Base-by-base conservation (phyloP, 2,888 invertebrate genomes). In the Dryococelus australis region DNA sequence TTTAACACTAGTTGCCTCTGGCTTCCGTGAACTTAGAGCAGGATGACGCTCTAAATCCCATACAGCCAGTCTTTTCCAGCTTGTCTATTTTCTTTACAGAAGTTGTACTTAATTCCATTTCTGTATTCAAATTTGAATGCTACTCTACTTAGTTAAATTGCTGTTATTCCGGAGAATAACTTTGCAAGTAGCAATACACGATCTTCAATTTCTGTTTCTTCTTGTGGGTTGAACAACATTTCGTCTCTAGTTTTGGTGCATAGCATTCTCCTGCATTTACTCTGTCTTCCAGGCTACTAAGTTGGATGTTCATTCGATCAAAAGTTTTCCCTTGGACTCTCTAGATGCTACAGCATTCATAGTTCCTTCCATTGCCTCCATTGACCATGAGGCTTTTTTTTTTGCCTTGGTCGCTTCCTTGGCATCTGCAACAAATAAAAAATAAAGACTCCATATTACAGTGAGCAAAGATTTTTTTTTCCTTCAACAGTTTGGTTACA, bases 1-100 rank as follows among this genome's bases (percentile, higher is more conserved):
- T 86, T 91, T 90, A 16, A 91, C 88, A 86, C 90, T 91, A 5
- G 90, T 91, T 78, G 90, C 90, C 88, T 91, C 91, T 28, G 91
- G 90, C 85, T 91, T 89, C 43, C 90, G 88, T 47, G 91, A 88
- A 87, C 90, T 87, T 85, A 91, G 87, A 53, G 87, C 83, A 78
- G 85, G 86, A 87, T 90, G 88, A 88, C 90, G 90, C 27, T 81
- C 88, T 26, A 90, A 78, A 91, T 91, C 47, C 90, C 90, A 0
- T 90, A 86, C 26, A 90, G 85, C 91, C 90, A 91, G 85, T 90
- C 90, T 84, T 90, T 90, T 6, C 91, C 90, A 24, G 90, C 90
- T 43, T 89, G 87, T 88, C 87, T 87, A 26, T 88, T 89, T 12
- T 89, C 89, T 24, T 80, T 86, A 86, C 90, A 90, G 85, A 91